Evolutionary conservation across 2,797 vertebrate genomes (phyloP).

Genomic region (Centroberyx gerrardi): DNA sequence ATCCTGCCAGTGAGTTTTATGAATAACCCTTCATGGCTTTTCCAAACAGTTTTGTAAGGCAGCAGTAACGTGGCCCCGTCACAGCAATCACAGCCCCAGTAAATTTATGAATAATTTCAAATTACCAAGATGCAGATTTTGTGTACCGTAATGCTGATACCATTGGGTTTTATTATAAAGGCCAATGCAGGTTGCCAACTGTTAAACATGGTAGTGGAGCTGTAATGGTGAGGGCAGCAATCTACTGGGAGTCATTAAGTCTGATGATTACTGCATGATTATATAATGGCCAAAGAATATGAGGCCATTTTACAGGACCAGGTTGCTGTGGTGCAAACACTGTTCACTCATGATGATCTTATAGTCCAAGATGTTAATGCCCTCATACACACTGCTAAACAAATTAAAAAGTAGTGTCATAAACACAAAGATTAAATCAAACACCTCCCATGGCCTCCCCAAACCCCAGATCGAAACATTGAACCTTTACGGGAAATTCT

Average conservation of each 20-base stretch:
- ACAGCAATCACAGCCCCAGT: conserved; percentile 20
- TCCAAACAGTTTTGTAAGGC: conserved; percentile 32
- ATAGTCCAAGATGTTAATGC: conserved; percentile 1
- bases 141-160: background rate
- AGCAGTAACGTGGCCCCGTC: conserved; percentile 23
- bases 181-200: background rate
- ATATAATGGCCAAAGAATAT: conserved; percentile 30
- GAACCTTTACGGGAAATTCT: background rate
- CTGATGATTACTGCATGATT: conserved; percentile 35
- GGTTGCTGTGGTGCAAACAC: conserved; percentile 22
- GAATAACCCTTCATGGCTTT: no score
- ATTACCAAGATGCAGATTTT: conserved; percentile 4
- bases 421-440: conserved; percentile 13
- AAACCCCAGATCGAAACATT: conserved; percentile 6
- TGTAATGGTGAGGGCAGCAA: conserved; percentile 28
- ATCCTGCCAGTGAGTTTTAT: no score
- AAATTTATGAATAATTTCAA: conserved; percentile 25
- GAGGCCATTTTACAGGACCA: conserved; percentile 33
- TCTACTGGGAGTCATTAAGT: conserved; percentile 17
- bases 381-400: conserved; percentile 19
- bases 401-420: conserved; percentile 18
- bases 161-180: conserved; percentile 9
- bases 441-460: background rate
- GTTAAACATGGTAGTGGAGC: conserved; percentile 8
- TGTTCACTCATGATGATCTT: conserved; percentile 18